These are phyloP conservation scores for Drosophila tanythrix DNA, from an alignment of 2,888 invertebrate species.

Conservation along the genomic window DNA sequence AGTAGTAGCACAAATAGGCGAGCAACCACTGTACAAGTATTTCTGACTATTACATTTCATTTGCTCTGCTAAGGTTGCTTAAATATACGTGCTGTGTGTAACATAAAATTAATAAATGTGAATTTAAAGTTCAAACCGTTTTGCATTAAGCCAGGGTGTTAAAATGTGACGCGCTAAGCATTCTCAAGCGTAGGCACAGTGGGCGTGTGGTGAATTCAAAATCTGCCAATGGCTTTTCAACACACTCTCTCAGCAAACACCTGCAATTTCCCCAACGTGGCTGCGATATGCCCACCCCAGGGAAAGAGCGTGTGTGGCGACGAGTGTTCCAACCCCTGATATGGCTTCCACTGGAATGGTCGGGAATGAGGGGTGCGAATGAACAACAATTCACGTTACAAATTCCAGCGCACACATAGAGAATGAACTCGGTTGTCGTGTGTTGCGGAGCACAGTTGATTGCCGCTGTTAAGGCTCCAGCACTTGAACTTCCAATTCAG, in stretches of 20 bases:
- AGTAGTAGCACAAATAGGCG: not conserved
- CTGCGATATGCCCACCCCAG: slow-evolving; percentile 30
- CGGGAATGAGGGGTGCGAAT: slow-evolving; percentile 27
- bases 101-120: slow-evolving; percentile 5
- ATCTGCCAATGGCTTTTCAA: slow-evolving; percentile 31
- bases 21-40: not conserved
- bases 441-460: slow-evolving; percentile 45
- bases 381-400: slow-evolving; percentile 27
- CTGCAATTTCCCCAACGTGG: slow-evolving; percentile 38
- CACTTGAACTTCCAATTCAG: slow-evolving; percentile 83
- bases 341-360: slow-evolving; percentile 46
- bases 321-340: slow-evolving; percentile 40
- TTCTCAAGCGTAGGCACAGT: not conserved
- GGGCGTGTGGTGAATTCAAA: not conserved
- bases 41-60: slow-evolving; percentile 2
- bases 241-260: slow-evolving; percentile 14
- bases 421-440: slow-evolving; percentile 61
- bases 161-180: not conserved
- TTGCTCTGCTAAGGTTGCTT: slow-evolving; percentile 1
- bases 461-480: slow-evolving; percentile 75
- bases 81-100: slow-evolving; percentile 10
- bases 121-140: slow-evolving; percentile 10
- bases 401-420: slow-evolving; percentile 70
- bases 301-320: not conserved
- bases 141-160: not conserved